A percentile compares a stretch with the other conserved stretches of the same genome.
phyloP scores from a whole-genome alignment of 2,797 vertebrate species.

The Acrocephalus scirpaceus region DNA sequence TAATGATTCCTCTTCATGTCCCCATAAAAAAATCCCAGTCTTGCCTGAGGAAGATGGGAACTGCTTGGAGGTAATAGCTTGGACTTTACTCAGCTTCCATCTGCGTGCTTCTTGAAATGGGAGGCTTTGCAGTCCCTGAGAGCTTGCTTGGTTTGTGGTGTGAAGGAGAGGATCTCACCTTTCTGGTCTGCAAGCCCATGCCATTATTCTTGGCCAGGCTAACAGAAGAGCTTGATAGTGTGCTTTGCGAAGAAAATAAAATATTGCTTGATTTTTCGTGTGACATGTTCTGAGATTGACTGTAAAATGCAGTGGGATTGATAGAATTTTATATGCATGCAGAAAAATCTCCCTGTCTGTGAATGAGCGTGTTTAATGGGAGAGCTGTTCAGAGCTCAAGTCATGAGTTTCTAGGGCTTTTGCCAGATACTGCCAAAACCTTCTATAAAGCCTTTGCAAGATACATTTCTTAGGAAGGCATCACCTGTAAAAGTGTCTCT shows the following conservation, averaged over 20 bases:
- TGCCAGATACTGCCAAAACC: not conserved
- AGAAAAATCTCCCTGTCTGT: not conserved
- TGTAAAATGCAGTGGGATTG: not conserved
- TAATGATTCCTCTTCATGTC: not conserved
- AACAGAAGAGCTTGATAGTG: not conserved
- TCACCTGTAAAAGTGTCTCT: slow-evolving; percentile 10
- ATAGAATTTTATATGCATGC: not conserved
- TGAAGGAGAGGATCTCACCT: not conserved
- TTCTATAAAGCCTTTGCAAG: not conserved
- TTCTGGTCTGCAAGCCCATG: not conserved
- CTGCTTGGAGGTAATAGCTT: not conserved
- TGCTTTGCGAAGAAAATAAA: not conserved
- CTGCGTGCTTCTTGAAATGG: not conserved
- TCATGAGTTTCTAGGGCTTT: slow-evolving; percentile 18
- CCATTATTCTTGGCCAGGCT: not conserved
- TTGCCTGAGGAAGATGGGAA: not conserved
- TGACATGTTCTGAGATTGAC: not conserved
- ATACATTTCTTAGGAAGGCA: not conserved
- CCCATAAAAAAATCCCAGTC: not conserved
- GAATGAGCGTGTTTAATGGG: not conserved
- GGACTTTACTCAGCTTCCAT: not conserved
- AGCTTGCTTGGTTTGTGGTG: not conserved
- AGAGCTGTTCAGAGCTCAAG: not conserved
- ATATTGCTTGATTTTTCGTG: not conserved
- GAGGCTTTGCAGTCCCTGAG: not conserved